Conservation (phyloP, 1,140 invertebrate species). For the Acarapis woodi region DNA sequence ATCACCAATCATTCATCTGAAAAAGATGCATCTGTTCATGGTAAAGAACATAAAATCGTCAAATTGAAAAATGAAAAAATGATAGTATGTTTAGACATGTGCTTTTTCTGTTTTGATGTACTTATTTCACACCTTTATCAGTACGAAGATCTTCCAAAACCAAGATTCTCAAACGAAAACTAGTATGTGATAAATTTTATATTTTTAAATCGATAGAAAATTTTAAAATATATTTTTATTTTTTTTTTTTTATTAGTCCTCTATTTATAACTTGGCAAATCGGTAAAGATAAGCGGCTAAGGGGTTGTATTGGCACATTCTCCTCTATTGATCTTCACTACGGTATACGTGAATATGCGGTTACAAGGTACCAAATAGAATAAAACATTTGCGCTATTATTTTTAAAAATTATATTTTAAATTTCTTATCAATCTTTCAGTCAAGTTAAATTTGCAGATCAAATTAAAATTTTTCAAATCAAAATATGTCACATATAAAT, state of each 20-base stretch:
- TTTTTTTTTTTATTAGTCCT: slow-evolving; percentile 35
- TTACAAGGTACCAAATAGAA: slow-evolving; percentile 33
- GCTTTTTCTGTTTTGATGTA: slow-evolving; percentile 92
- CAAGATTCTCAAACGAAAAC: slow-evolving; percentile 70
- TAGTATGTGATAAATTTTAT: slow-evolving; percentile 37
- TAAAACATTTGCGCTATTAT: not conserved
- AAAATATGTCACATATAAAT: no score
- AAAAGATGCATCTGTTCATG: no score
- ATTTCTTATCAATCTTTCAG: no score
- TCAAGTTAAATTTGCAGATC: not conserved
- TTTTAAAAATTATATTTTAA: not conserved
- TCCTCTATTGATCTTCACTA: slow-evolving; percentile 73
- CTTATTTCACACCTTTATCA: slow-evolving; percentile 74
- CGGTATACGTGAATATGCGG: slow-evolving; percentile 78
- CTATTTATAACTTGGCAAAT: slow-evolving; percentile 97
- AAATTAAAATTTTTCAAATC: not conserved
- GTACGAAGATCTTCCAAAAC: slow-evolving; percentile 55
- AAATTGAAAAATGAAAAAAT: slow-evolving; percentile 15
- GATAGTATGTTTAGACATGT: slow-evolving; percentile 77
- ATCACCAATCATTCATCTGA: no score
- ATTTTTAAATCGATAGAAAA: not conserved
- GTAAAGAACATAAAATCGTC: no score
- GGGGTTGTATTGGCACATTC: slow-evolving; percentile 85
- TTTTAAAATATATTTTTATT: not conserved
- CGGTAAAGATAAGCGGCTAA: slow-evolving; percentile 58